Evolutionary conservation across 1,140 invertebrate species (phyloP).

Genomic region (Gryllus bimaculatus): DNA sequence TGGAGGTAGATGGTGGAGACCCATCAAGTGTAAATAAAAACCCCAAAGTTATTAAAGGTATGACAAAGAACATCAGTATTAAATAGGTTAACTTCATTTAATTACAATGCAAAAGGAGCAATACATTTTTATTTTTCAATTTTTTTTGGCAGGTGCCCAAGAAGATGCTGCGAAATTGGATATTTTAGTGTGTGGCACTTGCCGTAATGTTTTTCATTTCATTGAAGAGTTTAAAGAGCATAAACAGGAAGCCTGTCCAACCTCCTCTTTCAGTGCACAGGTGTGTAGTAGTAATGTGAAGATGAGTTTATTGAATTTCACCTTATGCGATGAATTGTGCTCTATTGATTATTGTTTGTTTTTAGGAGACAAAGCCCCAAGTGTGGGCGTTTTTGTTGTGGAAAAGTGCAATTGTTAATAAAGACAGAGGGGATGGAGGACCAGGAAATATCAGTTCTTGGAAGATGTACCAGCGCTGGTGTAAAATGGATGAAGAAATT

Average conservation of each 20-base stretch:
- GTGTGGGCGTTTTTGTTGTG: slow-evolving; percentile 75
- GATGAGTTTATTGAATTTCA: slow-evolving; percentile 4
- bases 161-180: slow-evolving; percentile 62
- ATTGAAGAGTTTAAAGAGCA: slow-evolving; percentile 67
- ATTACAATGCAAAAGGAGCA: too few species aligned
- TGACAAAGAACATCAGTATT: not conserved
- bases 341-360: slow-evolving; percentile 23
- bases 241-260: slow-evolving; percentile 42
- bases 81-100: not conserved
- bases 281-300: not conserved
- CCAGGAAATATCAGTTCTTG: slow-evolving; percentile 46
- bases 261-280: slow-evolving; percentile 7
- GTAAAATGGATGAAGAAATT: slow-evolving; percentile 58
- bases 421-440: slow-evolving; percentile 39
- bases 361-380: slow-evolving; percentile 64
- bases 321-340: not conserved
- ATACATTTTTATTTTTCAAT: too few species aligned
- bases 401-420: slow-evolving; percentile 58
- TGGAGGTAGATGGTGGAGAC: slow-evolving; percentile 41
- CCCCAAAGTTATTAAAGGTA: slow-evolving; percentile 55
- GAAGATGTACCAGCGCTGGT: slow-evolving; percentile 73
- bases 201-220: slow-evolving; percentile 67
- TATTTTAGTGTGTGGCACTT: slow-evolving; percentile 68
- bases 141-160: slow-evolving; percentile 50
- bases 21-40: slow-evolving; percentile 56